Percentiles rank a stretch among this genome's conserved stretches.
Conservation (phyloP, 2,113 vertebrate species). For the Amphiprion ocellaris region DNA sequence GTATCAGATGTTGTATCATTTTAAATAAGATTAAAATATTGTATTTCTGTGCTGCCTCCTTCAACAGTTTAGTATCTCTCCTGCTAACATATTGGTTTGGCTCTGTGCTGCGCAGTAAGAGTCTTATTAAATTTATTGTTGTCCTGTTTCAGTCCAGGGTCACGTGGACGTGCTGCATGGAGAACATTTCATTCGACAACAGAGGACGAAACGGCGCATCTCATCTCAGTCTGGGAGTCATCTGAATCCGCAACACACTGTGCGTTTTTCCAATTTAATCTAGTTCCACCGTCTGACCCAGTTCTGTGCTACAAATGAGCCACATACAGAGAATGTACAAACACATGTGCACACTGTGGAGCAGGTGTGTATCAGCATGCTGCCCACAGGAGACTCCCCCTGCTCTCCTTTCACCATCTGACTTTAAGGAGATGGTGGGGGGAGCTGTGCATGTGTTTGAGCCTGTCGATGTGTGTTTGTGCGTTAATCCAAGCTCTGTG, state of each 20-base stretch:
- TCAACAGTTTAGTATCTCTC: constrained; percentile 18
- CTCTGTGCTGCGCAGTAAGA: constrained; percentile 12
- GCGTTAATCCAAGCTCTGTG: constrained; percentile 25
- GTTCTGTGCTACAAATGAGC: constrained; percentile 63
- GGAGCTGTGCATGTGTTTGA: constrained; percentile 24
- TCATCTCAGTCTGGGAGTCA: constrained; percentile 29
- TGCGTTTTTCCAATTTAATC: constrained; percentile 45
- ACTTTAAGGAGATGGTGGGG: constrained; percentile 36
- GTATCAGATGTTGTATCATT: background rate
- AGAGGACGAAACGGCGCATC: constrained; percentile 22
- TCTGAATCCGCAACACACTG: constrained; percentile 25
- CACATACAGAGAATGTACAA: constrained; percentile 20
- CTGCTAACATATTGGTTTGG: constrained; percentile 25
- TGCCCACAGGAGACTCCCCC: constrained; percentile 41
- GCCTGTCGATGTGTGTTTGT: constrained; percentile 7
- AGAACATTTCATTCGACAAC: constrained; percentile 50
- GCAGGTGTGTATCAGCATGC: constrained; percentile 70
- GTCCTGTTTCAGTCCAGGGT: constrained; percentile 32
- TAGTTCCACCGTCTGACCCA: constrained; percentile 58
- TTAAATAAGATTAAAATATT: background rate
- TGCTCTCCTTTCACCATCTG: constrained; percentile 64
- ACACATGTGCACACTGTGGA: constrained; percentile 39
- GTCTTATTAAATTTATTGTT: constrained; percentile 33
- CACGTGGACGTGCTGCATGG: constrained; percentile 18
- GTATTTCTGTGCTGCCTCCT: background rate